Percentiles rank a stretch among this genome's conserved stretches.
These are phyloP conservation scores for Umimayanthus kanabou DNA, from an alignment of 92 coral and sea anemone genomes.

Conservation along the genomic window DNA sequence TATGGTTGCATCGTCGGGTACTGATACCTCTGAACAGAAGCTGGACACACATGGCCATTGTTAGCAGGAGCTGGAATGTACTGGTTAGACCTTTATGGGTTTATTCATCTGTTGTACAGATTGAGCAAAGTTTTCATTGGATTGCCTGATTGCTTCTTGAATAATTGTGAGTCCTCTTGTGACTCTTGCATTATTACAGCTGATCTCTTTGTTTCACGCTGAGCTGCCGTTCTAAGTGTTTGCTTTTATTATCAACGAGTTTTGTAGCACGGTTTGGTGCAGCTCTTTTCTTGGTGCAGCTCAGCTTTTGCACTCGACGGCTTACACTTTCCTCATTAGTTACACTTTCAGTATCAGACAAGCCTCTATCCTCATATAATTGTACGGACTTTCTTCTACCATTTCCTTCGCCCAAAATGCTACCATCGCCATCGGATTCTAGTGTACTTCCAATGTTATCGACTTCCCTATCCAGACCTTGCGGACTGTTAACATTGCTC, in stretches of 20 bases:
- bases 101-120: not conserved
- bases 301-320: not conserved
- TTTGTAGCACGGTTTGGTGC: not conserved
- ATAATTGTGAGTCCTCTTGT: conserved; percentile 15
- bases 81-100: no score
- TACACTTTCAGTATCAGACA: not conserved
- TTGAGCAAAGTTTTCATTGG: not conserved
- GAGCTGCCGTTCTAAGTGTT: conserved; percentile 14
- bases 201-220: not conserved
- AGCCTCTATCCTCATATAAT: not conserved
- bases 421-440: not conserved
- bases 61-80: no score
- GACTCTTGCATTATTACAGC: conserved; percentile 3
- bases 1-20: not conserved
- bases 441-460: not conserved
- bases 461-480: not conserved
- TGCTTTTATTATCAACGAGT: not conserved
- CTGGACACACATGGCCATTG: no score
- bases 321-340: not conserved
- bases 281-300: conserved; percentile 5
- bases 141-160: conserved; percentile 20
- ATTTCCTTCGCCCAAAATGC: conserved; percentile 1
- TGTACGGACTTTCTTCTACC: not conserved
- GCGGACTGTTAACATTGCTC: conserved; percentile 17
- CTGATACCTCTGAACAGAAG: no score